Conservation (phyloP, 2,113 vertebrate species). For the Petrocephalus zakoni region DNA sequence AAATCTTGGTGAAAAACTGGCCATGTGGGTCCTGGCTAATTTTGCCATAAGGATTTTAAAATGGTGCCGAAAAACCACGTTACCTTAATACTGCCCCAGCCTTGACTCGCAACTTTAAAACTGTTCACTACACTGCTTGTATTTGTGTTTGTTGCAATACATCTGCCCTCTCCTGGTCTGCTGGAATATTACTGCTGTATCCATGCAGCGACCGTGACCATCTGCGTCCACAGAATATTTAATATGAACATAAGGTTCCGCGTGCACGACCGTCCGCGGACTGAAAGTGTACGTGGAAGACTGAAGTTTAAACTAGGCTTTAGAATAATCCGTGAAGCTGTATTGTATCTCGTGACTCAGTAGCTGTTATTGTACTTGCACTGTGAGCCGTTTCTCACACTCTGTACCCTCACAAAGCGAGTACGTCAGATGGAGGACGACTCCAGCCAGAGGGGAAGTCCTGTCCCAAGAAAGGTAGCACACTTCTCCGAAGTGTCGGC, state of each 20-base stretch:
- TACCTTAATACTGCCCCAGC: too few species aligned
- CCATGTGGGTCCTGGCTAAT: neutral
- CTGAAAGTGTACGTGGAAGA: neutral
- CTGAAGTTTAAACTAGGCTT: neutral
- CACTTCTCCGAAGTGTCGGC: neutral
- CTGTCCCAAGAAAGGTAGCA: conserved; percentile 79
- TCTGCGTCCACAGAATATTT: neutral
- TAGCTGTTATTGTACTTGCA: neutral
- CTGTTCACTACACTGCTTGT: neutral
- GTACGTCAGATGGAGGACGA: conserved; percentile 74
- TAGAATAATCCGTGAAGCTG: neutral
- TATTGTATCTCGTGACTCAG: neutral
- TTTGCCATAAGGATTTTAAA: neutral
- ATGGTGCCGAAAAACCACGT: neutral
- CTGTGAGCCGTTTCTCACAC: neutral
- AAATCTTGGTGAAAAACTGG: neutral
- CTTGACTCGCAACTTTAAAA: neutral
- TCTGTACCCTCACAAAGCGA: conserved; percentile 58
- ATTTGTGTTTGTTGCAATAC: neutral
- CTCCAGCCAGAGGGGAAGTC: conserved; percentile 72
- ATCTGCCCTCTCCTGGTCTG: neutral
- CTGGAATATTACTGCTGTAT: neutral
- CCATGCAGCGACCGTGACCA: neutral
- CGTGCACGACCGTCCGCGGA: neutral
- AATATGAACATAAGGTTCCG: neutral